Evolutionary conservation across 1,140 invertebrate species (phyloP).

Genomic region (Pachyrhynchus sulphureomaculatus): DNA sequence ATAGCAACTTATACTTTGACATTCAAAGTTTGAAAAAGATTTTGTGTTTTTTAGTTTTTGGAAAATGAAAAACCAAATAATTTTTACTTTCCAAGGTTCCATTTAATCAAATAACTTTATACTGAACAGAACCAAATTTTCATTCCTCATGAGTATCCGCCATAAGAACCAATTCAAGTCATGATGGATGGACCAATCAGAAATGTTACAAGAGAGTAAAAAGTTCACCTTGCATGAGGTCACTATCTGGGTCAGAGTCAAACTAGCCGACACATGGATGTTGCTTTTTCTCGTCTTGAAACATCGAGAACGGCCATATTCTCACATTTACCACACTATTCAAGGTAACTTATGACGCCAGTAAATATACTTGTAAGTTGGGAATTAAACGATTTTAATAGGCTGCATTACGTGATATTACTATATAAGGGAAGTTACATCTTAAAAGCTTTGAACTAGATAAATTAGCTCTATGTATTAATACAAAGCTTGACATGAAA

Average conservation of each 20-base stretch:
- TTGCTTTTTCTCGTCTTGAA: constrained; percentile 11
- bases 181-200: constrained; percentile 19
- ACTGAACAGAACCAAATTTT: too few relatives aligned
- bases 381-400: too few relatives aligned
- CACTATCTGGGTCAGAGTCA: constrained; percentile 40
- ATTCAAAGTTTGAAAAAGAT: too few relatives aligned
- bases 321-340: constrained; percentile 24
- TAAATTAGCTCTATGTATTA: constrained; percentile 9
- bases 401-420: constrained; percentile 9
- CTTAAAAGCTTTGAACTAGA: constrained; percentile 1
- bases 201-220: constrained; percentile 3
- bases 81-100: too few relatives aligned
- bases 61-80: too few relatives aligned
- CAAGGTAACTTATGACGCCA: constrained; percentile 2
- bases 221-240: constrained; percentile 35
- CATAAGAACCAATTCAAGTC: constrained; percentile 6
- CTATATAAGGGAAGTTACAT: constrained; percentile 3
- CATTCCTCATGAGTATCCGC: too few relatives aligned
- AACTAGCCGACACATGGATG: constrained; percentile 32
- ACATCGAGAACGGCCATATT: constrained; percentile 20
- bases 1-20: too few relatives aligned
- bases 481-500: constrained; percentile 3
- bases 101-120: too few relatives aligned
- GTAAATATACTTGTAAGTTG: constrained; percentile 1
- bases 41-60: too few relatives aligned